Evolutionary conservation across 2,113 vertebrate species (phyloP), one percentile per base, ranked within the genome.

Genomic region (Xiphophorus maculatus): DNA sequence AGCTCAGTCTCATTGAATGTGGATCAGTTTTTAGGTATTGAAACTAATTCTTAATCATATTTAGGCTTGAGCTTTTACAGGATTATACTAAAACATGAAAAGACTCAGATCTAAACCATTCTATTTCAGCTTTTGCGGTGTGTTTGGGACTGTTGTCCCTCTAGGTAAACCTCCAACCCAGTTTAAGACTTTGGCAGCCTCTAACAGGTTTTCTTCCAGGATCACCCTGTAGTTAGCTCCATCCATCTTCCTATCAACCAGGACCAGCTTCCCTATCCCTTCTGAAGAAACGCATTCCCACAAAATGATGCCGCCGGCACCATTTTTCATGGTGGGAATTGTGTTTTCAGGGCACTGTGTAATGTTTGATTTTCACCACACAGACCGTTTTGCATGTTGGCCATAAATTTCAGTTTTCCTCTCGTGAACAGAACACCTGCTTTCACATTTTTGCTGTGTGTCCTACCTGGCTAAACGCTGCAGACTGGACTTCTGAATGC

Each of bases 381-480:
- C 6, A 54, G 7, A 8, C 48, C 19, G 7, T 25, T 78, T 74
- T 86, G 48, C 25, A 37, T 35, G 22, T 63, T 17, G 63, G 63
- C 71, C 44, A 48, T 6, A 48, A 19, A 17, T 17, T 48, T 19
- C 14, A 48, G 44, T 48, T 48, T 48, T 48, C 14, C 15, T 48
- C 44, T 48, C 4, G 13, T 48, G 14, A 48, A 4, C 15, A 48
- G 44, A 19, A 19, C 17, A 17, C 17, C 44, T 42, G 40, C 40
- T 48, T 48, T 5, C 17, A 48, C 44, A 48, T 17, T 44, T 44
- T 48, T 48, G 44, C 17, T 48, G 44, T 19, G 3, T 17, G 1
- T 48, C 17, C 44, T 48, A 7, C 17, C 44, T 19, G 44, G 17
- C 44, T 19, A 48, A 48, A 48, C 44, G 22, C 44, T 19, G 14